phyloP scores from a whole-genome alignment of 2,797 vertebrate genomes.

The Yasuhikotakia modesta region DNA sequence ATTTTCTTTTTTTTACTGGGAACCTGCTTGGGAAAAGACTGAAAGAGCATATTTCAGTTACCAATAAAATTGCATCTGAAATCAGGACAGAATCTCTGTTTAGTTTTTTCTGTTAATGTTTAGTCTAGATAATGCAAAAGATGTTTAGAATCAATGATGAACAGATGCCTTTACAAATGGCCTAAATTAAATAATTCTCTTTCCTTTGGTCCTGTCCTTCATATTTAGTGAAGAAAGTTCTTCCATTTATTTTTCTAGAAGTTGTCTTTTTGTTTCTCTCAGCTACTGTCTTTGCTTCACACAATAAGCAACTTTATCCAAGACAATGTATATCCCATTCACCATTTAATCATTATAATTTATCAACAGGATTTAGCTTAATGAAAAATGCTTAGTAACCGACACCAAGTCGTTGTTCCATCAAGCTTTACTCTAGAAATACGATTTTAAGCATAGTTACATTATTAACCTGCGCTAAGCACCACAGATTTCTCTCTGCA shows the following conservation, averaged over 20 bases:
- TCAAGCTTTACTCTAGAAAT: constrained; percentile 15
- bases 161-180: no score
- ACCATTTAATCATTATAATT: background rate
- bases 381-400: background rate
- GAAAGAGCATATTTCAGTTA: background rate
- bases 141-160: no score
- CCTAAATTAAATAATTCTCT: no score
- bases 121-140: background rate
- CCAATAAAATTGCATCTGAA: background rate
- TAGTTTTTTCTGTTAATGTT: no score
- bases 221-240: no score
- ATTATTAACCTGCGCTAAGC: constrained; percentile 26
- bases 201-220: no score
- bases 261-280: no score
- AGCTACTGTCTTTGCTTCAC: background rate
- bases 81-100: background rate
- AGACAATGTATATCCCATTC: background rate
- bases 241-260: no score
- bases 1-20: no score
- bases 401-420: background rate
- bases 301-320: background rate
- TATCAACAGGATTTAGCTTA: background rate
- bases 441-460: constrained; percentile 30
- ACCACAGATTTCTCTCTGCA: constrained; percentile 38
- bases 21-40: background rate